A percentile compares a stretch with the other conserved stretches of the same genome.
Evolutionary conservation across 2,113 vertebrate genomes (phyloP).

Genomic region (Sigmodon hispidus): DNA sequence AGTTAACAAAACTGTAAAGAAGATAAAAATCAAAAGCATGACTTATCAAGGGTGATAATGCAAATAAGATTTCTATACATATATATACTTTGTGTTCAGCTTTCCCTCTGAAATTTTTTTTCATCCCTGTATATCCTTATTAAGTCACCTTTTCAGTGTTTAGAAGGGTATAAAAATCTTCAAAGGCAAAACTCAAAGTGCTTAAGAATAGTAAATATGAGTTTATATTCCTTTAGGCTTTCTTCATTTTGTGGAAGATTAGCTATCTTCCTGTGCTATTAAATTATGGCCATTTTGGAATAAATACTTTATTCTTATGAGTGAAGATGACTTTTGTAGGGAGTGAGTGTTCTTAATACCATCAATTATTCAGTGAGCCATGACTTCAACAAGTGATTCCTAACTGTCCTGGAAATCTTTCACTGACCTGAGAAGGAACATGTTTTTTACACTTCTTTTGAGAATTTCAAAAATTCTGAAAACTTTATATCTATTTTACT

Average conservation of each 20-base stretch:
- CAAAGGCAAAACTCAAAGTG: too few species aligned
- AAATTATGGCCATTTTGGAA: constrained; percentile 5
- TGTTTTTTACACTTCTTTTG: too few species aligned
- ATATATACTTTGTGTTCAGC: too few species aligned
- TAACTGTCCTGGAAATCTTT: background rate
- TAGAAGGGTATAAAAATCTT: too few species aligned
- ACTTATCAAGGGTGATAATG: too few species aligned
- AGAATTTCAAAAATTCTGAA: background rate
- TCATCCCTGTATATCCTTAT: too few species aligned
- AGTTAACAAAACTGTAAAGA: too few species aligned
- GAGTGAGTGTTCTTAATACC: background rate
- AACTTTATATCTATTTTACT: background rate
- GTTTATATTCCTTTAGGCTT: constrained; percentile 6
- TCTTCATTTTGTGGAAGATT: background rate
- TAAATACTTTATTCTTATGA: constrained; percentile 5
- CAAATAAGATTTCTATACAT: too few species aligned
- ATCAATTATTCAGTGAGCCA: background rate
- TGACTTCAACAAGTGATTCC: background rate
- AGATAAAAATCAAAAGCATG: too few species aligned
- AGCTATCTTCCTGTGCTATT: background rate
- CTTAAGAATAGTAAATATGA: background rate
- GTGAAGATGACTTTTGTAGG: background rate
- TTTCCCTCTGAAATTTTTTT: too few species aligned
- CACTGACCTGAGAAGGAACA: fast-evolving
- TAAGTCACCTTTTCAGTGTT: too few species aligned